Percentiles rank a stretch among this genome's conserved stretches.
These are phyloP conservation scores for Caradrina kadenii DNA, from an alignment of 2,888 invertebrate species.

Conservation along the genomic window DNA sequence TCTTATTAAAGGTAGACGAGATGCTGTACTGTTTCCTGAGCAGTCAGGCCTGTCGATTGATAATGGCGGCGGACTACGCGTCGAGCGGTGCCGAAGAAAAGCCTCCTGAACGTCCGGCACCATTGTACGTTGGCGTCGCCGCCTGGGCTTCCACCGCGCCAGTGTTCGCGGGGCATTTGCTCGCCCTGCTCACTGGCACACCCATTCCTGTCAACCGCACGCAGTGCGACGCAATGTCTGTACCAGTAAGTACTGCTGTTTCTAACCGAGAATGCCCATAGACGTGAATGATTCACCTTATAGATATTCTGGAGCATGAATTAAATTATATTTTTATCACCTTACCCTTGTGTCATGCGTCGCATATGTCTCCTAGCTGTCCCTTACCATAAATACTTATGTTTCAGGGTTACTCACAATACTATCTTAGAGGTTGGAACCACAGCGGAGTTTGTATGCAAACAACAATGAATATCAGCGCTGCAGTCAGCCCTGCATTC, in stretches of 20 bases:
- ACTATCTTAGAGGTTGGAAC: conserved; percentile 93
- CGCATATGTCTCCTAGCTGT: neutral
- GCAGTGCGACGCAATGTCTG: conserved; percentile 64
- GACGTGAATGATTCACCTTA: neutral
- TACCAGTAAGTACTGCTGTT: conserved; percentile 67
- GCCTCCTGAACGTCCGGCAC: conserved; percentile 62
- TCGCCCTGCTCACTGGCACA: conserved; percentile 92
- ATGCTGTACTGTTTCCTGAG: conserved; percentile 94
- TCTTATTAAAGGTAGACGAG: conserved; percentile 91
- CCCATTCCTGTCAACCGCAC: conserved; percentile 69
- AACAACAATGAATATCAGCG: conserved; percentile 93
- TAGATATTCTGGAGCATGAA: neutral
- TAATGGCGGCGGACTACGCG: conserved; percentile 88
- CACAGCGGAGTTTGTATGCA: conserved; percentile 93
- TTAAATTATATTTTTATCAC: neutral
- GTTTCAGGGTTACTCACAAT: conserved; percentile 82
- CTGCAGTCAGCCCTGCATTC: conserved; percentile 96
- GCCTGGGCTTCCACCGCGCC: conserved; percentile 86
- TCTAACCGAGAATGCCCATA: too few species aligned
- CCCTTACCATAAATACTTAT: conserved; percentile 25
- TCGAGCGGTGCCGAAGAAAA: conserved; percentile 71
- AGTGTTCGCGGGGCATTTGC: conserved; percentile 90
- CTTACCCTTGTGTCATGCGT: neutral
- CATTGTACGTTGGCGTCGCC: conserved; percentile 85
- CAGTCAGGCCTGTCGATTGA: conserved; percentile 92